Percentiles rank a stretch among this genome's conserved stretches.
Conservation (phyloP, 30 jellyfish, hydroid and myxozoan species). For the Sanderia malayensis region DNA sequence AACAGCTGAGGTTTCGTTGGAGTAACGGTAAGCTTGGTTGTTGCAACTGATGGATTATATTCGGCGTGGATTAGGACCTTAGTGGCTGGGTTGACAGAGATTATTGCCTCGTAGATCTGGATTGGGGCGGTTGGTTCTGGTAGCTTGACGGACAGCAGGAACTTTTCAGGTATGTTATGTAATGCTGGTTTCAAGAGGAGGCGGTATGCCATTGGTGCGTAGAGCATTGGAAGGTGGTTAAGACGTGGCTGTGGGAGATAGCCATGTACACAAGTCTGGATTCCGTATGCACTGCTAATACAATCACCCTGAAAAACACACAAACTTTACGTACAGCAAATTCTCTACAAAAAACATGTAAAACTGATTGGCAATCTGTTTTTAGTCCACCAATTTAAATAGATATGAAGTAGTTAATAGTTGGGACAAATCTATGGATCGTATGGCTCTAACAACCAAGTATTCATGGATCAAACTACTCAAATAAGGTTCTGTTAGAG, state of each 20-base stretch:
- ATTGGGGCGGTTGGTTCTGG: slow-evolving; percentile 5
- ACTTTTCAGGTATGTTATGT: not conserved
- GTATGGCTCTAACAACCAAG: too few relatives aligned
- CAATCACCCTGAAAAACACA: slow-evolving; percentile 42
- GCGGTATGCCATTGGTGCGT: slow-evolving; percentile 56
- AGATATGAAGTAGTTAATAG: too few relatives aligned
- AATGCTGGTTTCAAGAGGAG: slow-evolving; percentile 22
- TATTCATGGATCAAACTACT: too few relatives aligned
- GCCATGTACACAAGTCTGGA: slow-evolving; percentile 42
- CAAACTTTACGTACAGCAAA: too few relatives aligned
- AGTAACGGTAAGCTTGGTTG: not conserved
- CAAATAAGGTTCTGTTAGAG: too few relatives aligned
- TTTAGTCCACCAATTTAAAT: too few relatives aligned
- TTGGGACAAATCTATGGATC: too few relatives aligned
- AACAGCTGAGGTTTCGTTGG: not conserved
- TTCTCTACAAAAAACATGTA: too few relatives aligned
- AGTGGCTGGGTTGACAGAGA: not conserved
- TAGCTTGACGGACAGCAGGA: slow-evolving; percentile 13
- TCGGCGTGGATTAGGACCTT: not conserved
- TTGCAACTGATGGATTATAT: not conserved
- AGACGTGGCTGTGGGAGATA: slow-evolving; percentile 25
- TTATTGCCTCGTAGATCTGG: not conserved
- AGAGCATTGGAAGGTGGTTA: slow-evolving; percentile 17
- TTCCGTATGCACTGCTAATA: slow-evolving; percentile 14
- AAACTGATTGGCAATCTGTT: too few relatives aligned